phyloP scores from a whole-genome alignment of 2,888 invertebrate species.

The Anagyrus pseudococci region DNA sequence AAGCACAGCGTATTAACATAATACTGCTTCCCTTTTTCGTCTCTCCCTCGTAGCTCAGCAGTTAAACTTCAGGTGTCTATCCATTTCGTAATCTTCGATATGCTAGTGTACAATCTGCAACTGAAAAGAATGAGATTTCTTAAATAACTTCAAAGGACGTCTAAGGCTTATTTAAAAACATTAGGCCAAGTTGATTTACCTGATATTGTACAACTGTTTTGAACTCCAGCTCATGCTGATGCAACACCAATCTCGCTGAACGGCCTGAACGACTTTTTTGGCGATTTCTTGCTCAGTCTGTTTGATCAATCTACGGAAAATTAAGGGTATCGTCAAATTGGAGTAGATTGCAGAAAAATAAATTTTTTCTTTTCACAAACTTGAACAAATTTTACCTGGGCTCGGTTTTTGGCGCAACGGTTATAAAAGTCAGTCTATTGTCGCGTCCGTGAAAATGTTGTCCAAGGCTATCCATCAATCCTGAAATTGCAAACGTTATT shows the following conservation, averaged over 20 bases:
- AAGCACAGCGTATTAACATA: too few relatives aligned
- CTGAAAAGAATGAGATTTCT: constrained; percentile 41
- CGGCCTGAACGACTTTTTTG: constrained; percentile 51
- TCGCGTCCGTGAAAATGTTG: constrained; percentile 46
- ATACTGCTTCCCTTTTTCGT: too few relatives aligned
- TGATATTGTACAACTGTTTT: constrained; percentile 44
- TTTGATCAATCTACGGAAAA: constrained; percentile 40
- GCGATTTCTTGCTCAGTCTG: constrained; percentile 51
- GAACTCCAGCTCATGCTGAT: constrained; percentile 47
- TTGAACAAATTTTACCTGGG: constrained; percentile 43
- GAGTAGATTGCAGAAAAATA: too few relatives aligned
- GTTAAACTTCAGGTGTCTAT: constrained; percentile 38
- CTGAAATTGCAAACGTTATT: constrained; percentile 41
- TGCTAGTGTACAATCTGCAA: constrained; percentile 46
- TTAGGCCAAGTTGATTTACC: too few relatives aligned
- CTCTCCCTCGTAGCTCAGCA: not conserved
- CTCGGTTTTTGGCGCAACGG: constrained; percentile 50
- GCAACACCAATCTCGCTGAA: constrained; percentile 49
- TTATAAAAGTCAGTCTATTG: constrained; percentile 51
- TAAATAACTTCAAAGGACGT: not conserved
- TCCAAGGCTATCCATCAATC: constrained; percentile 53
- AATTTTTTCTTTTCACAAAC: too few relatives aligned
- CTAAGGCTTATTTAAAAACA: not conserved
- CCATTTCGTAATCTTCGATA: constrained; percentile 49
- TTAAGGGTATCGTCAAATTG: not conserved